Evolutionary conservation across 2,888 invertebrate species (phyloP).

Genomic region (Bhutanitis thaidina): DNA sequence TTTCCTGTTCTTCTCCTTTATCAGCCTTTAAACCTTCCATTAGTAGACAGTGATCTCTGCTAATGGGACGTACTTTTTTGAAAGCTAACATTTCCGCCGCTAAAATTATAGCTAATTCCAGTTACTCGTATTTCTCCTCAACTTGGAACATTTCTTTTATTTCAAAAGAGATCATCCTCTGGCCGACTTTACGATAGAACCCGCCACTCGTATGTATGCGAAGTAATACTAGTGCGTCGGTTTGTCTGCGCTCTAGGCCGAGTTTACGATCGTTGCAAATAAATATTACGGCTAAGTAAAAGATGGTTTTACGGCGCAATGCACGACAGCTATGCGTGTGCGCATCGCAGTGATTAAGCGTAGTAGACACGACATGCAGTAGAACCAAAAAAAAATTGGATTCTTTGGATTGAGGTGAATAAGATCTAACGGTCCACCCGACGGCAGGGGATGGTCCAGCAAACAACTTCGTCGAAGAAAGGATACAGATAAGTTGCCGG

Average conservation of each 20-base stretch:
- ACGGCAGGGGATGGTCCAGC: too few relatives aligned
- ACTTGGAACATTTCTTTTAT: constrained; percentile 20
- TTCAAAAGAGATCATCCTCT: constrained; percentile 12
- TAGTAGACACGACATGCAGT: neutral
- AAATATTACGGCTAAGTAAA: constrained; percentile 63
- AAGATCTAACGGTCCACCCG: too few relatives aligned
- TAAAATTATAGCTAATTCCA: neutral
- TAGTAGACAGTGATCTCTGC: too few relatives aligned
- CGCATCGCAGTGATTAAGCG: constrained; percentile 26
- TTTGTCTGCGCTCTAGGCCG: constrained; percentile 33
- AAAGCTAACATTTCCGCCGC: neutral
- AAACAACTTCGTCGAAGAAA: too few relatives aligned
- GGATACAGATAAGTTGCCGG: too few relatives aligned
- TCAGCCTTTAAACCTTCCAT: too few relatives aligned
- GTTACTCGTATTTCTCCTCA: constrained; percentile 4
- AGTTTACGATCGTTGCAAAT: constrained; percentile 53
- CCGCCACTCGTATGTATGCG: constrained; percentile 31
- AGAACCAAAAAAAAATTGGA: too few relatives aligned
- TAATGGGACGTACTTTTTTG: too few relatives aligned
- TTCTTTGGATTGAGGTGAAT: too few relatives aligned
- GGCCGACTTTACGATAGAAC: constrained; percentile 23
- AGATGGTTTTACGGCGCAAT: constrained; percentile 55
- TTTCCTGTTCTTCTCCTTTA: too few relatives aligned
- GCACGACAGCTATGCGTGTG: constrained; percentile 37
- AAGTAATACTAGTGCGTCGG: constrained; percentile 35